Conservation (phyloP, 2,797 vertebrate genomes). For the Columba guinea region DNA sequence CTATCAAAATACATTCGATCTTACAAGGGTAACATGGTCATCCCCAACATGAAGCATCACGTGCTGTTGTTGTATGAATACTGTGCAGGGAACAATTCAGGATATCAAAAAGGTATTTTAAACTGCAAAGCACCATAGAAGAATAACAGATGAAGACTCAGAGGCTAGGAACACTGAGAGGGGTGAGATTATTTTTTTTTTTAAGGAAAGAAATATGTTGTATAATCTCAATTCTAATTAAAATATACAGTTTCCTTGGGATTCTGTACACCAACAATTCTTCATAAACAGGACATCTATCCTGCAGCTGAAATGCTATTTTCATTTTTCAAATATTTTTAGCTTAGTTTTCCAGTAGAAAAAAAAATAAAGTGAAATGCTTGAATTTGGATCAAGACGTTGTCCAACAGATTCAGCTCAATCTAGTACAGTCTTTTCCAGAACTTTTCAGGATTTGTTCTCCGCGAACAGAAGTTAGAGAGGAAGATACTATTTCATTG, state of each 20-base stretch:
- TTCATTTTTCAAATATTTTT: background rate
- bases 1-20: background rate
- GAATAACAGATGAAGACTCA: background rate
- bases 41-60: background rate
- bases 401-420: background rate
- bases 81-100: background rate
- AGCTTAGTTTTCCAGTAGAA: background rate
- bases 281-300: background rate
- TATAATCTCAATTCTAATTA: background rate
- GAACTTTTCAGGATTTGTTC: background rate
- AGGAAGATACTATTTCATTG: background rate
- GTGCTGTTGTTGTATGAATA: background rate
- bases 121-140: background rate
- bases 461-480: background rate
- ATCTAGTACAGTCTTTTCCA: background rate
- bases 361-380: background rate
- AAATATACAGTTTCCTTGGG: accelerated
- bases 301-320: background rate
- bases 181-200: background rate
- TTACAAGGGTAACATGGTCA: background rate
- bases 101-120: background rate
- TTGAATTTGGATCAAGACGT: background rate
- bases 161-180: background rate
- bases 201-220: background rate
- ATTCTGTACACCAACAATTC: background rate